Evolutionary conservation across 2,113 vertebrate genomes (phyloP).

Genomic region (Eublepharis macularius): DNA sequence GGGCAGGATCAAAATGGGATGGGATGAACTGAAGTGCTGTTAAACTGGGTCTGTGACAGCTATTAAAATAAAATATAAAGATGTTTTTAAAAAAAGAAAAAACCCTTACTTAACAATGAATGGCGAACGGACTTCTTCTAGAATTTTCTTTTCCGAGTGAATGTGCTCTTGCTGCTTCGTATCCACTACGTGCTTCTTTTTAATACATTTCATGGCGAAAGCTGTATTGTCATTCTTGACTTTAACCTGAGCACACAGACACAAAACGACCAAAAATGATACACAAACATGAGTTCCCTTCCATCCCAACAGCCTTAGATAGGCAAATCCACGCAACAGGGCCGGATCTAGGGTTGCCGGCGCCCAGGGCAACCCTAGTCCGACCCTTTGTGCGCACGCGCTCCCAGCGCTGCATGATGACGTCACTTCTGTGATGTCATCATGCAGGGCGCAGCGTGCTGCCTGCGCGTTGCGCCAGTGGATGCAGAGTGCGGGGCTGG

Average conservation of each 20-base stretch:
- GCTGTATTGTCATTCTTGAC: constrained; percentile 85
- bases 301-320: too few relatives aligned
- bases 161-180: constrained; percentile 92
- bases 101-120: constrained; percentile 87
- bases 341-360: neutral
- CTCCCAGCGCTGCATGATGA: too few relatives aligned
- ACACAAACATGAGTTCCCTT: neutral
- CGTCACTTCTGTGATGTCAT: too few relatives aligned
- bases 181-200: constrained; percentile 91
- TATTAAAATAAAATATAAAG: neutral
- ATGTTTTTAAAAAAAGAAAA: too few relatives aligned
- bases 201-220: constrained; percentile 94
- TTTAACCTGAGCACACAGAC: constrained; percentile 79
- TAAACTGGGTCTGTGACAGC: neutral
- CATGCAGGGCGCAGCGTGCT: too few relatives aligned
- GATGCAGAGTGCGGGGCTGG: too few relatives aligned
- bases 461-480: too few relatives aligned
- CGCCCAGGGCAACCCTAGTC: too few relatives aligned
- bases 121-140: constrained; percentile 82
- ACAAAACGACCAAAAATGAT: neutral
- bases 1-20: too few relatives aligned
- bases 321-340: neutral
- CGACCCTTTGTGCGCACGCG: too few relatives aligned
- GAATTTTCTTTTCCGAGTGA: constrained; percentile 92
- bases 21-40: neutral